A percentile compares a stretch with the other conserved stretches of the same genome.
Evolutionary conservation across 2,888 invertebrate species (phyloP).

Genomic region (Tetragonisca angustula): DNA sequence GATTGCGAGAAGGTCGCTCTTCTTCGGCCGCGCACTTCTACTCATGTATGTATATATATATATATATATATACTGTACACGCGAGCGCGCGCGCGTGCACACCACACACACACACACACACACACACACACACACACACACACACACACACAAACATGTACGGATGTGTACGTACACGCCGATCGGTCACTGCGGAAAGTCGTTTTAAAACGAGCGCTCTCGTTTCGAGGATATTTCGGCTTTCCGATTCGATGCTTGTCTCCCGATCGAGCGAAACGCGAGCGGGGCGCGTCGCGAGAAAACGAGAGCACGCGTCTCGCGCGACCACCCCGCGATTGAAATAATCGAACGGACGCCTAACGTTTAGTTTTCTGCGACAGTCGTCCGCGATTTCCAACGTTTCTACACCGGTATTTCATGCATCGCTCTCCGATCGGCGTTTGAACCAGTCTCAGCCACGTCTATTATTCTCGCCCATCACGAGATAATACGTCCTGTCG

Average conservation of each 20-base stretch:
- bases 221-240: conserved; percentile 41
- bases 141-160: neutral
- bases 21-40: conserved; percentile 49
- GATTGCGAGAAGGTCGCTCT: conserved; percentile 82
- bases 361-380: neutral
- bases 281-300: neutral
- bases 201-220: conserved; percentile 33
- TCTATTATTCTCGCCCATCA: conserved; percentile 46
- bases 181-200: conserved; percentile 61
- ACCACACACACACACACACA: neutral
- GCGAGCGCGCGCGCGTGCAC: too few species aligned
- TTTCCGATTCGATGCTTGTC: conserved; percentile 20
- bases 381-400: conserved; percentile 1
- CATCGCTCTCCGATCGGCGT: conserved; percentile 14
- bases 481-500: conserved; percentile 48
- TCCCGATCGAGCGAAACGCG: neutral
- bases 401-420: conserved; percentile 40
- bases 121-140: conserved; percentile 9
- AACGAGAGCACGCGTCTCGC: neutral
- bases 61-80: neutral
- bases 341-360: neutral
- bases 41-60: neutral
- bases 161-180: conserved; percentile 46
- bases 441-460: conserved; percentile 3
- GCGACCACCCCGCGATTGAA: conserved; percentile 15